These are phyloP conservation scores for Hoplostethus mediterraneus DNA, from an alignment of 2,797 vertebrate species.

Conservation along the genomic window DNA sequence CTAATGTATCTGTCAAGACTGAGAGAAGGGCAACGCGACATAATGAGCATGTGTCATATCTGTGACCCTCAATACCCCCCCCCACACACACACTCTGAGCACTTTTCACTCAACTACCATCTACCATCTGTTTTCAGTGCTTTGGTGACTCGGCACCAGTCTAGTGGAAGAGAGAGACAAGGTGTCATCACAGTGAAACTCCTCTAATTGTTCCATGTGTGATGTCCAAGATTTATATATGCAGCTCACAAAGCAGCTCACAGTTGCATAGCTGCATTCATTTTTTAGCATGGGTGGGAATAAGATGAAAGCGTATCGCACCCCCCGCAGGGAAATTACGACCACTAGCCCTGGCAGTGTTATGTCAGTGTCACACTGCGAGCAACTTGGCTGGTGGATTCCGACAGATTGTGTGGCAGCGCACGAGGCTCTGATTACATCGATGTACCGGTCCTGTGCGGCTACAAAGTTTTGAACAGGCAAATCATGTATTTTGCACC, in stretches of 20 bases:
- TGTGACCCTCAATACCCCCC: neutral
- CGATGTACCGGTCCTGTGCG: too few species aligned
- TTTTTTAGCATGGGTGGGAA: slow-evolving; percentile 2
- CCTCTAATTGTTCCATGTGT: too few species aligned
- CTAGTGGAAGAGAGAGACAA: too few species aligned
- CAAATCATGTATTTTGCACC: neutral
- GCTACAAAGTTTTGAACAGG: neutral
- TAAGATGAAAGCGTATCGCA: neutral
- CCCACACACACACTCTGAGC: too few species aligned
- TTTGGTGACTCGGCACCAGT: too few species aligned
- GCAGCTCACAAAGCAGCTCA: too few species aligned
- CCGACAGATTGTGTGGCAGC: neutral
- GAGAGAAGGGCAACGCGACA: neutral
- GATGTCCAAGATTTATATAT: too few species aligned
- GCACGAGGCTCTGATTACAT: neutral
- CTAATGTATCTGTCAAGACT: slow-evolving; percentile 20
- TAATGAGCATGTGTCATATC: neutral
- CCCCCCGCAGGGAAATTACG: too few species aligned
- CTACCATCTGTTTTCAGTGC: neutral
- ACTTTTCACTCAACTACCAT: neutral
- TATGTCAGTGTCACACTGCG: slow-evolving; percentile 10
- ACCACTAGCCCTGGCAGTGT: neutral
- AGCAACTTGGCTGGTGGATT: neutral
- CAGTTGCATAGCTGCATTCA: too few species aligned
- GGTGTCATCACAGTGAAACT: too few species aligned